Evolutionary conservation across 1,140 invertebrate genomes (phyloP).

Genomic region (Cyphomyrmex costatus): DNA sequence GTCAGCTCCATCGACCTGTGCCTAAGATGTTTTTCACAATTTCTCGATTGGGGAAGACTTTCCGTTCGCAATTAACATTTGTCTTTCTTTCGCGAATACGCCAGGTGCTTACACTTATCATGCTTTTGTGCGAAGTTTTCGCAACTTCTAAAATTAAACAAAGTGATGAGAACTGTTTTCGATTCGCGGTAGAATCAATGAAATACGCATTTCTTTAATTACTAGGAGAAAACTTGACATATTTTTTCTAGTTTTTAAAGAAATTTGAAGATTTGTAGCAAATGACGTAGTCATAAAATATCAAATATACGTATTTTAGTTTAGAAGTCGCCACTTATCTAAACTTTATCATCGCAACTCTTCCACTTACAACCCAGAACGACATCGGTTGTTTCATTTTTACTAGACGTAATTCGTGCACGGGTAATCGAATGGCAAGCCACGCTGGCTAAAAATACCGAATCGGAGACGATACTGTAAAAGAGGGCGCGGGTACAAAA

Average conservation of each 20-base stretch:
- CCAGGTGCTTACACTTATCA: background rate
- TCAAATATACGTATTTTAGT: background rate
- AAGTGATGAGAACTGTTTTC: background rate
- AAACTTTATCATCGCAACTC: background rate
- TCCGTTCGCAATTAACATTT: slow-evolving; percentile 50
- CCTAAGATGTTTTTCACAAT: slow-evolving; percentile 44
- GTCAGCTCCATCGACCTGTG: slow-evolving; percentile 21
- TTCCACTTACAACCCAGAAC: background rate
- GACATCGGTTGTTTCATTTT: slow-evolving; percentile 9
- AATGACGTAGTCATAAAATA: background rate
- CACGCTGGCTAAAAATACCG: slow-evolving; percentile 39
- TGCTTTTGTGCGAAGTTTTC: slow-evolving; percentile 7
- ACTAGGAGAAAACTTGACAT: background rate
- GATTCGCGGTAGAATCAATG: background rate
- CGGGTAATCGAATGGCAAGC: slow-evolving; percentile 4
- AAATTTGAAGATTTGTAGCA: background rate
- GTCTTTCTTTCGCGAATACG: background rate
- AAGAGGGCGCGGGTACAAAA: slow-evolving; percentile 13
- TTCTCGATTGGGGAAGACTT: slow-evolving; percentile 37
- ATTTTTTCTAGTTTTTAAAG: background rate
- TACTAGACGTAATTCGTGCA: background rate
- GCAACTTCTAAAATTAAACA: slow-evolving; percentile 32
- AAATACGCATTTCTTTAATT: slow-evolving; percentile 10
- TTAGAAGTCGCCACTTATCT: background rate
- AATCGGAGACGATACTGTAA: slow-evolving; percentile 15